phyloP scores from a whole-genome alignment of 2,113 vertebrate species.

The Salvelinus sp. region DNA sequence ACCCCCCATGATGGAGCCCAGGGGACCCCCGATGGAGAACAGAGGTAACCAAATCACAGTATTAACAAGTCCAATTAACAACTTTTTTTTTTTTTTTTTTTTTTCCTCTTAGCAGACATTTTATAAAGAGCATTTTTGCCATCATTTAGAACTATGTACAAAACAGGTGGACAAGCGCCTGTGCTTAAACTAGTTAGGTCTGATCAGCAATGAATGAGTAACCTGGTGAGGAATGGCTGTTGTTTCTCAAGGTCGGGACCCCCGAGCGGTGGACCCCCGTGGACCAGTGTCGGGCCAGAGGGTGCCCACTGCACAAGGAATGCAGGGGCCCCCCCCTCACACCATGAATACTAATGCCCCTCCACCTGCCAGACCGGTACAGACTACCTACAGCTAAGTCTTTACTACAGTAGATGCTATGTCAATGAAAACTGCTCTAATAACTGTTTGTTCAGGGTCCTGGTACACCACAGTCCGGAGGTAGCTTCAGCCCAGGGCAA shows the following conservation, averaged over 20 bases:
- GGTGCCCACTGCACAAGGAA: conserved; percentile 84
- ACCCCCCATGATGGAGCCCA: conserved; percentile 64
- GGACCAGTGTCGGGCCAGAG: conserved; percentile 85
- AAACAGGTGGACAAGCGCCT: not conserved
- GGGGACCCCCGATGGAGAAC: conserved; percentile 61
- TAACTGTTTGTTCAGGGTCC: conserved; percentile 65
- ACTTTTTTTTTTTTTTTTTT: too few species aligned
- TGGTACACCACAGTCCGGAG: conserved; percentile 79
- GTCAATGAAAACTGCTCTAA: too few species aligned
- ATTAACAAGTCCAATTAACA: too few species aligned
- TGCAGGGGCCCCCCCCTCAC: conserved; percentile 84
- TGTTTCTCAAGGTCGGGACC: conserved; percentile 79
- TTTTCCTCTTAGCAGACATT: too few species aligned
- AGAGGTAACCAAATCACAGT: too few species aligned
- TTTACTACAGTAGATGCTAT: not conserved
- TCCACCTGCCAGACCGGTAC: conserved; percentile 83
- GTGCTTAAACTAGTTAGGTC: not conserved
- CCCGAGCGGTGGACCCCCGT: conserved; percentile 87
- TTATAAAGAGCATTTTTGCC: not conserved
- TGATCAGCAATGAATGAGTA: not conserved
- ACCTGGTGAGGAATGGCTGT: not conserved
- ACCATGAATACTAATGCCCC: conserved; percentile 82
- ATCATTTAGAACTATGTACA: not conserved
- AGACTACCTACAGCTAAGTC: not conserved
- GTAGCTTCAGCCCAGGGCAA: conserved; percentile 93